Evolutionary conservation across 2,888 invertebrate genomes (phyloP).

Genomic region (Pristionchus maxplancki): DNA sequence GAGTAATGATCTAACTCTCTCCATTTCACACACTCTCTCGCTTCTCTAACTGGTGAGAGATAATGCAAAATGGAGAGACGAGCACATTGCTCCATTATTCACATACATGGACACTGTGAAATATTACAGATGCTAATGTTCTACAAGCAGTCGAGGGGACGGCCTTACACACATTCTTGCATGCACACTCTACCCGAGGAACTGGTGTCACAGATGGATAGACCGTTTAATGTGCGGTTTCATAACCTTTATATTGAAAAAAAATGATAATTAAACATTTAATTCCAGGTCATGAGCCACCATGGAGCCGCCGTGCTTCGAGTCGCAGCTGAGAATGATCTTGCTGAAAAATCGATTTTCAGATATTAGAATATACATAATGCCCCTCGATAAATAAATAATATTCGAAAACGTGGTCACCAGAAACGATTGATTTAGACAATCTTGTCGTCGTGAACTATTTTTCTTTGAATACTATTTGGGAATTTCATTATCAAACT

Average conservation of each 20-base stretch:
- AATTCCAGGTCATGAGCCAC: not conserved
- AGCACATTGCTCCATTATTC: too few relatives aligned
- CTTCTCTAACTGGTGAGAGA: too few relatives aligned
- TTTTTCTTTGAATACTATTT: too few relatives aligned
- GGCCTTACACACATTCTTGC: not conserved
- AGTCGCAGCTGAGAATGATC: not conserved
- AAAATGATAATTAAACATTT: not conserved
- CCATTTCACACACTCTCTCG: too few relatives aligned
- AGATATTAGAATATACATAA: too few relatives aligned
- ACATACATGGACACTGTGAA: not conserved
- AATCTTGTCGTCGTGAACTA: too few relatives aligned
- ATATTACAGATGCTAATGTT: not conserved
- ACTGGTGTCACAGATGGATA: not conserved
- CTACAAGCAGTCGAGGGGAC: not conserved
- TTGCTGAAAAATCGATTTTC: not conserved
- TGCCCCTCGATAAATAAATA: too few relatives aligned
- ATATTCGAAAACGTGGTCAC: too few relatives aligned
- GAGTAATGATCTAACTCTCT: too few relatives aligned
- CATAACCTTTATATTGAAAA: not conserved
- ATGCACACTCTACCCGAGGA: not conserved
- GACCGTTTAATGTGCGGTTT: not conserved
- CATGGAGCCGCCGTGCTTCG: not conserved
- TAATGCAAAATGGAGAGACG: too few relatives aligned
- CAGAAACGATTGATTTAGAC: too few relatives aligned
- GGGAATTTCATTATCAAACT: too few relatives aligned